phyloP scores from a whole-genome alignment of 2,888 invertebrate genomes.

The Tachina lurida region DNA sequence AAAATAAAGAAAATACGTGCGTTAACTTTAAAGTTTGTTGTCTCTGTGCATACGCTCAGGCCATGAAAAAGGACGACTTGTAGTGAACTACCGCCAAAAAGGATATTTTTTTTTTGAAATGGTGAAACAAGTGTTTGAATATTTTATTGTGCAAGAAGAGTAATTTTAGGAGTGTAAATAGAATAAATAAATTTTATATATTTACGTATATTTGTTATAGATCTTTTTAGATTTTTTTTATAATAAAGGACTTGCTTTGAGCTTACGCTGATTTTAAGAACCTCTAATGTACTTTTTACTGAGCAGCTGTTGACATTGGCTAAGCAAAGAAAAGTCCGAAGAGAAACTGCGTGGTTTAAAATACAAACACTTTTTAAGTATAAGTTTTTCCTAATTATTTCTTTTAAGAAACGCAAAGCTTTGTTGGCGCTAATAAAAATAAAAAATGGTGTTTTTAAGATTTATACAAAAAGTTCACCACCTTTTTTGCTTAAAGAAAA shows the following conservation, averaged over 20 bases:
- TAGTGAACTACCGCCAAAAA: background rate
- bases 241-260: background rate
- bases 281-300: too few relatives aligned
- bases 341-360: too few relatives aligned
- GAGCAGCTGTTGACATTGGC: too few relatives aligned
- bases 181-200: constrained; percentile 34
- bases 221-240: background rate
- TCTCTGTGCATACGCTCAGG: background rate
- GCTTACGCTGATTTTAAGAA: background rate
- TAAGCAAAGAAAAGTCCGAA: too few relatives aligned
- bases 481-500: background rate
- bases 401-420: too few relatives aligned
- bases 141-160: background rate
- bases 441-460: too few relatives aligned
- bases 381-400: too few relatives aligned
- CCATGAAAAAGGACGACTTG: constrained; percentile 17
- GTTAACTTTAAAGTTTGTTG: constrained; percentile 61
- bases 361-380: too few relatives aligned
- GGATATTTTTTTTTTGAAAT: constrained; percentile 37
- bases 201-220: background rate
- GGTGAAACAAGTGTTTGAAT: constrained; percentile 42
- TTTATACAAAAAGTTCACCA: too few relatives aligned
- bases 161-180: constrained; percentile 36
- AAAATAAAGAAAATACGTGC: constrained; percentile 72
- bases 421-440: too few relatives aligned